Percentiles rank a stretch among this genome's conserved stretches.
Conservation (phyloP, 2,888 invertebrate species). For the Tenthredo mesomela region DNA sequence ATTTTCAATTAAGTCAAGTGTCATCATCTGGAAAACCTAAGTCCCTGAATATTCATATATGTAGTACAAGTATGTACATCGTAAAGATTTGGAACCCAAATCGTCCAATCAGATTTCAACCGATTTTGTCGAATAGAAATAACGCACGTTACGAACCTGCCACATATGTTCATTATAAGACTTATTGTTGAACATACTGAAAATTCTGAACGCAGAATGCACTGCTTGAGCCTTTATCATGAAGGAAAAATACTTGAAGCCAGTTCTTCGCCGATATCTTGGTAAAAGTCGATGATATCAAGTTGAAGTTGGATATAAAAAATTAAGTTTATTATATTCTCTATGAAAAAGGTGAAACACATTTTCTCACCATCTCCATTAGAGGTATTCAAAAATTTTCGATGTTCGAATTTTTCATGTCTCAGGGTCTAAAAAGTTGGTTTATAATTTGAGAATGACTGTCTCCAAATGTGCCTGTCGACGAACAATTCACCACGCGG, state of each 20-base stretch:
- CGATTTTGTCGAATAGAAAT: not conserved
- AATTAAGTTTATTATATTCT: not conserved
- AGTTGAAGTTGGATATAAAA: not conserved
- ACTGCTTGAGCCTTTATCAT: not conserved
- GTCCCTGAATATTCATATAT: too few relatives aligned
- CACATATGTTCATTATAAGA: too few relatives aligned
- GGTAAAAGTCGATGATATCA: not conserved
- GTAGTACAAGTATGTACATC: too few relatives aligned
- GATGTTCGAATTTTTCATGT: too few relatives aligned
- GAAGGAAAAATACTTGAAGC: not conserved
- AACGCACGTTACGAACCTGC: not conserved
- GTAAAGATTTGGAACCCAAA: too few relatives aligned
- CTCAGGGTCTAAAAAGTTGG: too few relatives aligned
- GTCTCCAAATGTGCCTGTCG: too few relatives aligned
- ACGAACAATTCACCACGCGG: too few relatives aligned
- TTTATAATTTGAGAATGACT: too few relatives aligned
- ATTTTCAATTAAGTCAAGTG: too few relatives aligned
- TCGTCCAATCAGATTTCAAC: not conserved
- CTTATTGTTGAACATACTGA: not conserved
- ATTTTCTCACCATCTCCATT: not conserved
- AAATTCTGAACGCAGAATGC: not conserved
- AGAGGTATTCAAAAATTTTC: too few relatives aligned
- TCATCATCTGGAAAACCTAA: too few relatives aligned
- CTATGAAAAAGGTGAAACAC: not conserved
- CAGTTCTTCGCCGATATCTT: not conserved